These are phyloP conservation scores for Rhyzopertha dominica DNA, from an alignment of 1,140 invertebrate genomes.

Conservation along the genomic window DNA sequence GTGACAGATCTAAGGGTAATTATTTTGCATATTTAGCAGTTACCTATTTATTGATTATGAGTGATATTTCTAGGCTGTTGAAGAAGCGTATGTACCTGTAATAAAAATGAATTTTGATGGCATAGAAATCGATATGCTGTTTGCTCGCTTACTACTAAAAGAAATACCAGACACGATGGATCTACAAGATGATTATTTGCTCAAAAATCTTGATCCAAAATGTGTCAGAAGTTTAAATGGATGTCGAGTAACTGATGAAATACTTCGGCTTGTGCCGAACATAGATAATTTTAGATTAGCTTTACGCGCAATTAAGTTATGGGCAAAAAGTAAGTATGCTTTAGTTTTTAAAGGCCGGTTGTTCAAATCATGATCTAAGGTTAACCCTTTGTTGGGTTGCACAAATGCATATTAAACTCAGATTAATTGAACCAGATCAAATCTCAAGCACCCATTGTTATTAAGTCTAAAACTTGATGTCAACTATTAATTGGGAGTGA, in stretches of 20 bases:
- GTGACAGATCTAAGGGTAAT: slow-evolving; percentile 75
- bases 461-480: too few relatives aligned
- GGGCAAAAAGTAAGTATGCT: slow-evolving; percentile 91
- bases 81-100: slow-evolving; percentile 98
- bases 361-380: background rate
- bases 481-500: too few relatives aligned
- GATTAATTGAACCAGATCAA: background rate
- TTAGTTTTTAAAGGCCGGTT: background rate
- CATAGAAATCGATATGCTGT: slow-evolving; percentile 98
- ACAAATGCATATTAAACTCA: background rate
- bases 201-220: slow-evolving; percentile 95
- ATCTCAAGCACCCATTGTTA: too few relatives aligned
- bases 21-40: too few relatives aligned
- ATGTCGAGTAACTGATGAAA: slow-evolving; percentile 97
- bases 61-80: slow-evolving; percentile 66
- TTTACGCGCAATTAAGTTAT: slow-evolving; percentile 92
- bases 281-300: slow-evolving; percentile 91
- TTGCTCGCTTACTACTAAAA: slow-evolving; percentile 88
- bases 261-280: slow-evolving; percentile 91
- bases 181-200: slow-evolving; percentile 81
- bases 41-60: too few relatives aligned
- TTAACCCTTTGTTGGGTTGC: background rate
- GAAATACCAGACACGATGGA: slow-evolving; percentile 83
- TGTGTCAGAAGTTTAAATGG: slow-evolving; percentile 97
- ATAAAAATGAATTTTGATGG: slow-evolving; percentile 99